A percentile compares a stretch with the other conserved stretches of the same genome.
Evolutionary conservation across 2,113 vertebrate genomes (phyloP).

Genomic region (Tragelaphus imberbis): DNA sequence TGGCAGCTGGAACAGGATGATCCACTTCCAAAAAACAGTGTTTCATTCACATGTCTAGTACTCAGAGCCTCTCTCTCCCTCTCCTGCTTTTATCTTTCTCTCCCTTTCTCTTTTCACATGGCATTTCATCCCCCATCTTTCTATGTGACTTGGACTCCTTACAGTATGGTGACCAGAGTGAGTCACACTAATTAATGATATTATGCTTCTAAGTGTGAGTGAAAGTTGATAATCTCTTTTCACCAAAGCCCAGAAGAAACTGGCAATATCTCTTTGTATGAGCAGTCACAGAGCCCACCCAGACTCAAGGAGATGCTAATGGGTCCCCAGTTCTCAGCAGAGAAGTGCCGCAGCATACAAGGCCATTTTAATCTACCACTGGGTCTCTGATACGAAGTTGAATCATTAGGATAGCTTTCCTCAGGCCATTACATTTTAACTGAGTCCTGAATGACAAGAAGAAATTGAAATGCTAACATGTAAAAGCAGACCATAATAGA

Average conservation of each 20-base stretch:
- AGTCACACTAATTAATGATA: neutral
- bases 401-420: neutral
- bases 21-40: neutral
- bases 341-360: neutral
- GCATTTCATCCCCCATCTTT: neutral
- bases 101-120: neutral
- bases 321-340: neutral
- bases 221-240: neutral
- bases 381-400: neutral
- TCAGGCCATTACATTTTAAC: neutral
- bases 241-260: neutral
- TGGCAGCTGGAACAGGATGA: neutral
- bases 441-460: neutral
- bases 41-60: neutral
- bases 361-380: neutral
- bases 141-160: neutral
- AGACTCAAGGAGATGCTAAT: neutral
- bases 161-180: neutral
- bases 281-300: neutral
- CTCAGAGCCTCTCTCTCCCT: neutral
- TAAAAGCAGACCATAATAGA: neutral
- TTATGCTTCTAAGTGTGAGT: neutral
- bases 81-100: neutral
- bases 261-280: neutral
- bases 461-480: neutral